phyloP scores from a whole-genome alignment of 2,888 invertebrate species.

The Polydesmus complanatus region DNA sequence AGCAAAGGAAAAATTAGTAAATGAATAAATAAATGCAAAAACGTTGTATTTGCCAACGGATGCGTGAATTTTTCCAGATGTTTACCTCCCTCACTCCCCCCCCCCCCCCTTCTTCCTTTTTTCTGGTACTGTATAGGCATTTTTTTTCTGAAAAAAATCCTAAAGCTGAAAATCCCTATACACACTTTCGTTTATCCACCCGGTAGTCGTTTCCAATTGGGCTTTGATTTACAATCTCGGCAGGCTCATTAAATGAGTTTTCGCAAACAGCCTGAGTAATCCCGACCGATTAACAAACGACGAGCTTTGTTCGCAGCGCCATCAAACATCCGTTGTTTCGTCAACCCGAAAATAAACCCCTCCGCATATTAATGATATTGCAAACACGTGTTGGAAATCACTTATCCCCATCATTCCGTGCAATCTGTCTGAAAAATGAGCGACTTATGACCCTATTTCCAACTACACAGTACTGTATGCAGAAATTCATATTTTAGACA shows the following conservation, averaged over 20 bases:
- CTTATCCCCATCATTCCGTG: no score
- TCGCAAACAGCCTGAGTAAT: neutral
- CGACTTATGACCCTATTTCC: no score
- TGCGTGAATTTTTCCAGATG: neutral
- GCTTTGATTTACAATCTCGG: neutral
- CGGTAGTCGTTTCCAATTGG: neutral
- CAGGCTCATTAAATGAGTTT: neutral
- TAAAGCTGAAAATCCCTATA: no score
- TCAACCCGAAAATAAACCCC: neutral
- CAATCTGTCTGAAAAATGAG: no score
- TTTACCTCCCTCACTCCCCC: no score
- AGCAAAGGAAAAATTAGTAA: neutral
- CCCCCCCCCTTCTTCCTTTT: no score
- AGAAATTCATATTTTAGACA: no score
- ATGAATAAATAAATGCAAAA: neutral
- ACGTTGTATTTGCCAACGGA: neutral
- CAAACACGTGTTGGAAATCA: neutral
- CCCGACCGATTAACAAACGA: neutral
- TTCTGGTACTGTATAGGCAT: no score
- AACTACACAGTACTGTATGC: no score
- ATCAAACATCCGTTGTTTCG: neutral
- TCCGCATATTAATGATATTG: neutral
- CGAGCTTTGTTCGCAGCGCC: neutral
- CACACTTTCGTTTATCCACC: no score
- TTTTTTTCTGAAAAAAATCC: no score